Conservation (phyloP, 92 coral and sea anemone species). For the Heteractis magnifica region DNA sequence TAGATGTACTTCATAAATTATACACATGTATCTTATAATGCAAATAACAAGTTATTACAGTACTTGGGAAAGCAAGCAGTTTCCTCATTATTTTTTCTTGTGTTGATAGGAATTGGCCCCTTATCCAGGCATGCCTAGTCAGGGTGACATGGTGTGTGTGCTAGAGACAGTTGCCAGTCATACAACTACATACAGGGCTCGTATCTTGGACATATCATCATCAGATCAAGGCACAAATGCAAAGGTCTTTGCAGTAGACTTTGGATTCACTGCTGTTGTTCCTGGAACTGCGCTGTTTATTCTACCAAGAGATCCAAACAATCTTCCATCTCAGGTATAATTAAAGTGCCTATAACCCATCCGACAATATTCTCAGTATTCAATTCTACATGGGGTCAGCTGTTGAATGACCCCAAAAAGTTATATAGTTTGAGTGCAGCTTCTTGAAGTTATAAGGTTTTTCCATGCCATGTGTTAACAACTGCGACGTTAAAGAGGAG, state of each 20-base stretch:
- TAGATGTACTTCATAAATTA: too few relatives aligned
- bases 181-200: slow-evolving; percentile 64
- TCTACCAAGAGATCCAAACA: slow-evolving; percentile 45
- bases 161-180: slow-evolving; percentile 64
- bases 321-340: slow-evolving; percentile 65
- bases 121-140: slow-evolving; percentile 45
- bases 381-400: too few relatives aligned
- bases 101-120: slow-evolving; percentile 36
- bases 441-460: too few relatives aligned
- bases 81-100: neutral
- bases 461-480: too few relatives aligned
- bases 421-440: too few relatives aligned
- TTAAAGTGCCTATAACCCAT: too few relatives aligned
- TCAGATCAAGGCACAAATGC: slow-evolving; percentile 34
- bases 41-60: too few relatives aligned
- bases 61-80: too few relatives aligned
- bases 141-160: slow-evolving; percentile 74
- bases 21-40: neutral
- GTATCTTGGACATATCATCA: slow-evolving; percentile 46
- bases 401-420: too few relatives aligned
- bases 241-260: slow-evolving; percentile 87
- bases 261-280: slow-evolving; percentile 69
- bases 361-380: too few relatives aligned
- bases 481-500: too few relatives aligned
- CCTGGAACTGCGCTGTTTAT: slow-evolving; percentile 37